Percentiles rank a stretch among this genome's conserved stretches.
These are phyloP conservation scores for Adoxophyes honmai DNA, from an alignment of 1,140 invertebrate genomes.

Conservation along the genomic window DNA sequence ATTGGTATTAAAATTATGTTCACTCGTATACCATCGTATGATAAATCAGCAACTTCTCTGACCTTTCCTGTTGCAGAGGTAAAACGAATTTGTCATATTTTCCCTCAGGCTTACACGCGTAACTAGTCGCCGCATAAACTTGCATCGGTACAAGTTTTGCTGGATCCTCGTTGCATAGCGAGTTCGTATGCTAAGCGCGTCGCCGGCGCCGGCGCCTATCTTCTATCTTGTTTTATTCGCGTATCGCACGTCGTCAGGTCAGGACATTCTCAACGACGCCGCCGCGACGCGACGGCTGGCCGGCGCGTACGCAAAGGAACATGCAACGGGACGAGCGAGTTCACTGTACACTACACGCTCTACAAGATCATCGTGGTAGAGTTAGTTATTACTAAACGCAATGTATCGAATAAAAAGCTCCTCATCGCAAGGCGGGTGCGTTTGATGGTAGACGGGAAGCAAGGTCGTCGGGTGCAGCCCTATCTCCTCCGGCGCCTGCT, in stretches of 20 bases:
- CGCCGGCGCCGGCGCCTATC: conserved; percentile 37
- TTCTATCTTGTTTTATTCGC: conserved; percentile 49
- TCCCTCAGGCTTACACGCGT: too few species aligned
- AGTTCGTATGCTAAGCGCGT: conserved; percentile 28
- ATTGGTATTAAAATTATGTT: too few species aligned
- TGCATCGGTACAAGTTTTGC: not conserved
- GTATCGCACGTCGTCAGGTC: conserved; percentile 45
- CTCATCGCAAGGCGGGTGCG: too few species aligned
- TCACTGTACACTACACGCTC: too few species aligned
- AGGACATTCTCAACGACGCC: conserved; percentile 21
- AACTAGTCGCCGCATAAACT: not conserved
- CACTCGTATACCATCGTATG: too few species aligned
- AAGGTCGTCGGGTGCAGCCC: conserved; percentile 65
- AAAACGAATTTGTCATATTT: too few species aligned
- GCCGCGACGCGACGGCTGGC: conserved; percentile 25
- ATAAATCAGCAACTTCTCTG: too few species aligned
- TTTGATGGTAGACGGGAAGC: conserved; percentile 14
- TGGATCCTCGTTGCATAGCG: conserved; percentile 35
- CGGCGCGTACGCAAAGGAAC: conserved; percentile 52
- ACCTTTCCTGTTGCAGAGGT: too few species aligned
- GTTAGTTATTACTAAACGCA: too few species aligned
- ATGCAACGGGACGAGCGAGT: too few species aligned
- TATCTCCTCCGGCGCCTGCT: conserved; percentile 52
- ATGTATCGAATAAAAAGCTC: too few species aligned
- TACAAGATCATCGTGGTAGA: too few species aligned